Percentiles rank a stretch among this genome's conserved stretches.
Evolutionary conservation across 2,113 vertebrate species (phyloP).

Genomic region (Macrotus californicus): DNA sequence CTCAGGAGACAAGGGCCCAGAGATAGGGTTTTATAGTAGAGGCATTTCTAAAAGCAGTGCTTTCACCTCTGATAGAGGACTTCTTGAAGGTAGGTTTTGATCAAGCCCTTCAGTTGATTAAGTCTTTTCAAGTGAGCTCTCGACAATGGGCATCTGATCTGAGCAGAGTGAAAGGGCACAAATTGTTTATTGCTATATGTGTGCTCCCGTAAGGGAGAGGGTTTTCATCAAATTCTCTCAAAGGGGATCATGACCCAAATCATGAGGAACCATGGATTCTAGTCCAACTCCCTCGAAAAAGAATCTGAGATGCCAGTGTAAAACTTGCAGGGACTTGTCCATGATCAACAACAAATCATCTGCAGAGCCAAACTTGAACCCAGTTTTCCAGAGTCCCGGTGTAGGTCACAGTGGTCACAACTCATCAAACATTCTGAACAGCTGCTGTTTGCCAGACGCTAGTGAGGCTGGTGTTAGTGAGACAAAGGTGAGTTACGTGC

Average conservation of each 20-base stretch:
- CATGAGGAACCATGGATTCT: neutral
- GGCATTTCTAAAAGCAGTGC: neutral
- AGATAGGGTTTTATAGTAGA: neutral
- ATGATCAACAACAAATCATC: neutral
- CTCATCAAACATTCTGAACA: neutral
- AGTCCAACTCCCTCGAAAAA: neutral
- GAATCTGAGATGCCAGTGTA: neutral
- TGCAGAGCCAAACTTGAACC: neutral
- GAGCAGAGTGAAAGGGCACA: neutral
- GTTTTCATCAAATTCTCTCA: neutral
- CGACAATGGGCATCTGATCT: neutral
- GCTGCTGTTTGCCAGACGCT: neutral
- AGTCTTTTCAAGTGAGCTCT: neutral
- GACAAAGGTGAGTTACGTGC: neutral
- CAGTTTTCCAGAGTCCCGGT: neutral
- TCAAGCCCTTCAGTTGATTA: neutral
- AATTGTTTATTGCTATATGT: neutral
- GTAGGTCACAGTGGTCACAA: neutral
- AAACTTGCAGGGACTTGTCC: neutral
- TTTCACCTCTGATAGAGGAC: neutral
- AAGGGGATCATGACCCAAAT: neutral
- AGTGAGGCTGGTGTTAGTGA: neutral
- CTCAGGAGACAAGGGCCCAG: neutral
- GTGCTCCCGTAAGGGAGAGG: neutral
- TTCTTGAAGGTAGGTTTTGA: neutral